Conservation (phyloP, 1,140 invertebrate species). For the Ceratina australensis region DNA sequence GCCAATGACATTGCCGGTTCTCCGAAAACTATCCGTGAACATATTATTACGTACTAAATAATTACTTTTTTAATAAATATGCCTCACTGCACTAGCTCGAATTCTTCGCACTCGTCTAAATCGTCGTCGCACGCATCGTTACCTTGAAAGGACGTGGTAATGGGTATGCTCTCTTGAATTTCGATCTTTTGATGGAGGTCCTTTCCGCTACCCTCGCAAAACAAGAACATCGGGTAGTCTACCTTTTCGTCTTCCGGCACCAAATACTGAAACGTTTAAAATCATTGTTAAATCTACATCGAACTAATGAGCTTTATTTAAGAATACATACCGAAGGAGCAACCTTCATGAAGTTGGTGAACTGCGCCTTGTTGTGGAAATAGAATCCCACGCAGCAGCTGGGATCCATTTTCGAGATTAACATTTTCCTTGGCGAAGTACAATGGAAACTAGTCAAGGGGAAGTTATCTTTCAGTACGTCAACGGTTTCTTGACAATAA, state of each 20-base stretch:
- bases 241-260: slow-evolving; percentile 81
- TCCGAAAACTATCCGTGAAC: slow-evolving; percentile 24
- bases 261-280: slow-evolving; percentile 79
- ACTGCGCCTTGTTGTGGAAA: slow-evolving; percentile 87
- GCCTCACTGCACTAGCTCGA: slow-evolving; percentile 77
- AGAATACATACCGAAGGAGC: slow-evolving; percentile 82
- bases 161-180: slow-evolving; percentile 80
- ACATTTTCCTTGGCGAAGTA: slow-evolving; percentile 91
- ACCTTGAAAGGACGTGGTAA: slow-evolving; percentile 77
- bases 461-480: slow-evolving; percentile 87
- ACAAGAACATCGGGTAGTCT: slow-evolving; percentile 90
- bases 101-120: slow-evolving; percentile 87
- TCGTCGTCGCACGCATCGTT: slow-evolving; percentile 81
- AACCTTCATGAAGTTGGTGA: slow-evolving; percentile 87
- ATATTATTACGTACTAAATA: slow-evolving; percentile 64
- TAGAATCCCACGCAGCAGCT: slow-evolving; percentile 96
- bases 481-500: slow-evolving; percentile 94
- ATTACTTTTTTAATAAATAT: slow-evolving; percentile 32
- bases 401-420: slow-evolving; percentile 94
- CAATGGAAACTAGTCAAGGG: slow-evolving; percentile 91
- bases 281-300: background rate
- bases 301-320: background rate
- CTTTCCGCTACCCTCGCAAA: slow-evolving; percentile 85
- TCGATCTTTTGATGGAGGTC: slow-evolving; percentile 81
- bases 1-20: slow-evolving; percentile 23